phyloP scores from a whole-genome alignment of 1,140 invertebrate species.

The Sipha flava region DNA sequence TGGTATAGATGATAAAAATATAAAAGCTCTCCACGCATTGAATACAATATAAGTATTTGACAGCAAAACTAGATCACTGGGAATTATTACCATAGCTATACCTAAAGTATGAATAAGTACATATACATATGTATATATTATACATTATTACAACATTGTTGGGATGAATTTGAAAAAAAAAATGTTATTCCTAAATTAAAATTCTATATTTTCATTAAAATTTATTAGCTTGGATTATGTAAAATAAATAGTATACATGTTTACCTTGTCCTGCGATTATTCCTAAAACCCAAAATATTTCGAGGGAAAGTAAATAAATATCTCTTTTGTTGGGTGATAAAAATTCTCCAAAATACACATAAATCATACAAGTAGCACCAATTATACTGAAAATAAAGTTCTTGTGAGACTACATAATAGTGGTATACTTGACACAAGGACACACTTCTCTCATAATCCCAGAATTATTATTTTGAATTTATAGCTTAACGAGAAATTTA shows the following conservation, averaged over 20 bases:
- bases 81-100: background rate
- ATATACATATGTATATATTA: too few relatives aligned
- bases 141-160: too few relatives aligned
- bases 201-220: too few relatives aligned
- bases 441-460: too few relatives aligned
- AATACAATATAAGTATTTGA: background rate
- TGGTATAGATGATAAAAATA: background rate
- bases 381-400: background rate
- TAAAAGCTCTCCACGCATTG: background rate
- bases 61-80: background rate
- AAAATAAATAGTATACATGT: background rate
- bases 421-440: too few relatives aligned
- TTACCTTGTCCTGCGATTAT: background rate
- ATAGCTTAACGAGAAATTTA: too few relatives aligned
- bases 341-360: conserved; percentile 6
- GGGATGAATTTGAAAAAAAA: too few relatives aligned
- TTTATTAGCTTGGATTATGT: too few relatives aligned
- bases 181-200: too few relatives aligned
- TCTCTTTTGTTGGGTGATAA: background rate
- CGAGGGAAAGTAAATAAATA: background rate
- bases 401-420: too few relatives aligned
- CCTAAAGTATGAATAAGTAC: background rate
- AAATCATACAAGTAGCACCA: background rate
- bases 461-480: too few relatives aligned
- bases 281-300: conserved; percentile 1